phyloP scores from a whole-genome alignment of 1,140 invertebrate genomes.

The Leptestheria dahalacensis region DNA sequence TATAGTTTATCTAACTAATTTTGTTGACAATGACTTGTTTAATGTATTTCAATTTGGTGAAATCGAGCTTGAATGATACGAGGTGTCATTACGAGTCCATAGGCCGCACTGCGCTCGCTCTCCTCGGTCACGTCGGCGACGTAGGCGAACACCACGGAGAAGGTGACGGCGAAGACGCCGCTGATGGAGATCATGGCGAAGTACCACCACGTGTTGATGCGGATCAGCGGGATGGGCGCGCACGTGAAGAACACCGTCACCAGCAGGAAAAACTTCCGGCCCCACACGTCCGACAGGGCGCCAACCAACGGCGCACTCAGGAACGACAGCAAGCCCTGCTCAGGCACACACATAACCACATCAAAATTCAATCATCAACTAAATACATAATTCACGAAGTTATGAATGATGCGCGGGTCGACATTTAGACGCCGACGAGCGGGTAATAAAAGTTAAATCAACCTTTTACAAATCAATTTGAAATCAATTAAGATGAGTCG shows the following conservation, averaged over 20 bases:
- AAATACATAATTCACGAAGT: neutral
- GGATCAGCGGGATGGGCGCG: slow-evolving; percentile 96
- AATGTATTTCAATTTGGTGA: too few relatives aligned
- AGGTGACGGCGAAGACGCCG: slow-evolving; percentile 96
- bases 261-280: slow-evolving; percentile 92
- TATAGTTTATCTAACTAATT: too few relatives aligned
- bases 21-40: too few relatives aligned
- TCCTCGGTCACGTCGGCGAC: slow-evolving; percentile 99
- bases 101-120: slow-evolving; percentile 84
- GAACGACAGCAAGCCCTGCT: slow-evolving; percentile 89
- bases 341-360: too few relatives aligned
- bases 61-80: too few relatives aligned
- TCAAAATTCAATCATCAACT: neutral
- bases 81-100: slow-evolving; percentile 78
- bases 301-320: slow-evolving; percentile 91
- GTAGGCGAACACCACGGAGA: slow-evolving; percentile 97
- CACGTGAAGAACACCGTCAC: slow-evolving; percentile 99
- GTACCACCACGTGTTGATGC: slow-evolving; percentile 99
- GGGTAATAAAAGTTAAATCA: too few relatives aligned
- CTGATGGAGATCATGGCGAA: slow-evolving; percentile 99
- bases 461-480: too few relatives aligned
- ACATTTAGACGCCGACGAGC: too few relatives aligned
- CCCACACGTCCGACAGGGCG: slow-evolving; percentile 93
- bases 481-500: too few relatives aligned
- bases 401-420: too few relatives aligned